Base-by-base conservation (phyloP, 1,140 invertebrate genomes). In the Proctacanthus coquilletti region DNA sequence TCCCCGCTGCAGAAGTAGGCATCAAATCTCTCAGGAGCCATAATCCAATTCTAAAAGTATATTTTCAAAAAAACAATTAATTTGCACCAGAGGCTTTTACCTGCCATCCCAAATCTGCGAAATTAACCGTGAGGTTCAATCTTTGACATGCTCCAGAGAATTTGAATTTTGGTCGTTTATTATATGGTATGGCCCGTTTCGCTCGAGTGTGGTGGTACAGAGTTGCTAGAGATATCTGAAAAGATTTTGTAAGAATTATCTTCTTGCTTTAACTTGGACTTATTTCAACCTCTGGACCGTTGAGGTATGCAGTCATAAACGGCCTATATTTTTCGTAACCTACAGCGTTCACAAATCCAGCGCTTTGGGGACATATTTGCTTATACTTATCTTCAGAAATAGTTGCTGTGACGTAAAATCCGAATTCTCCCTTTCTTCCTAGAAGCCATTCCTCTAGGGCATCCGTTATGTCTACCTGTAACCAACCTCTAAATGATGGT, bases 1-100 rank as follows among this genome's bases (percentile, higher is more conserved):
- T 52, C 55, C 8, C 55, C 55, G 5, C 51, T 51, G 38, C 55
- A 58, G 31, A 55, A 58, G 32, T 53, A 58, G 2, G 55, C 52
- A 34, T 58, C 55, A 5, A 58, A 58, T 42, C 55, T 58, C 33
- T 58, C 54, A 13, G 55, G 55, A 6, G 55, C 55, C 36, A 58
- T 58, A 31, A 58, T 51, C 50, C 51, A 55, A 36, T 58, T 51
- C 31, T 27, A 13, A 27, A 27, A 27, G 23, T 27, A 9, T 9
- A 8, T 8, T 27, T 27, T 27, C 23, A 9, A 27, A 27, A 27
- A 9, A 27, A 27, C 13, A 9, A 9, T 9, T 9, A 9, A 27
- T 27, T 27, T 27, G 23, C 23, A 13, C 13, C 23, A n/a, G n/a
- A n/a, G n/a, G n/a, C n/a, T n/a, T 13, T 27, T 27, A 27, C 23